Evolutionary conservation across 64 coral and sea anemone genomes (phyloP), one percentile per base, ranked within the genome.

Genomic region (Dendrophyllia cribrosa): DNA sequence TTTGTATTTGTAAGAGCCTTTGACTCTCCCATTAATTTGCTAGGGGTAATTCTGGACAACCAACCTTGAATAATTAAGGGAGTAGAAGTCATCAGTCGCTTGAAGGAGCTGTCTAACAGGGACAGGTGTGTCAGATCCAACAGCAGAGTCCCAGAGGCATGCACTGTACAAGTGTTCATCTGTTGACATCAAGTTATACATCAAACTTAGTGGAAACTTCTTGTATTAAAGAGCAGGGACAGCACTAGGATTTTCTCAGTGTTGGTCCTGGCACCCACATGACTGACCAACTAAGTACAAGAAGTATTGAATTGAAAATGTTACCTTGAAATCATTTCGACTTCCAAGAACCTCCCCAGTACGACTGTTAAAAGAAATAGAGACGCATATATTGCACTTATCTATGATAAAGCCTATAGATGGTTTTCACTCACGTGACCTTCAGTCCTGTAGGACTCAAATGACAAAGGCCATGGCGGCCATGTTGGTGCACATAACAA

Each of bases 101-200:
- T 88, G 25, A 97, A 94, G 16, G 95, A 94, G 21, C 58, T 66
- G 5, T 97, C 95, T 43, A 92, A 69, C 21, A 97, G 59, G 7
- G 92, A 77, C 20, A 97, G 24, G 25, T 95, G 79, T 0, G 87
- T 85, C 12, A 91, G 73, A 70, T 99, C 97, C 9, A 99, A 83
- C 71, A 99, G 77, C 19, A 99, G 87, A 7, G 94, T 85, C 23
- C 97, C 97, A 59, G 94, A 94, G 15, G 91, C 52, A 63, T 99
- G 97, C 16, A 99, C 85, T 21, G 77, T 50, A 70, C 97, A 99
- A 6, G 97, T 99, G 59, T 99, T 99, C 97, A 99, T 99, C 97
- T 99, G 73, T 49, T 22, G 15, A 3, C 3, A 63, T 47, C 69
- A 16, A 76, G 11, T 70, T 7, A 70, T 10, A 70, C 26, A 23